Conservation (phyloP, 2,888 invertebrate genomes). For the Suillia variegata region DNA sequence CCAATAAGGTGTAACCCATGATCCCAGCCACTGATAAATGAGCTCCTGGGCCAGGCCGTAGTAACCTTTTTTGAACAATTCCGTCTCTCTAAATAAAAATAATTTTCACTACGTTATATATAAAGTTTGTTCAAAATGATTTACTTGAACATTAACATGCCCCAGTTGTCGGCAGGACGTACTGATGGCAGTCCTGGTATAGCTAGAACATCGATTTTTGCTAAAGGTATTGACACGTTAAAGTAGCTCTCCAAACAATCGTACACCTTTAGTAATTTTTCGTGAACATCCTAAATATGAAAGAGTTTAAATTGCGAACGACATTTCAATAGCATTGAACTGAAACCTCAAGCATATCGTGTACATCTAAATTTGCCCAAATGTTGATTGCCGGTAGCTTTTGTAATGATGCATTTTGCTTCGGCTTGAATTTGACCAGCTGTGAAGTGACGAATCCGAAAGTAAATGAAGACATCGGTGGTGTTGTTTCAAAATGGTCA, state of each 20-base stretch:
- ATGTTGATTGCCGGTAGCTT: conserved; percentile 55
- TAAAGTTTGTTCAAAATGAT: conserved; percentile 33
- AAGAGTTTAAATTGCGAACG: neutral
- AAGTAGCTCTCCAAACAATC: conserved; percentile 69
- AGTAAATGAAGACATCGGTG: conserved; percentile 78
- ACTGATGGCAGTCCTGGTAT: conserved; percentile 74
- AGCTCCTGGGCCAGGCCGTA: conserved; percentile 75
- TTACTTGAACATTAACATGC: conserved; percentile 78
- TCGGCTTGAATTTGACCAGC: conserved; percentile 57
- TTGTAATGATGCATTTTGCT: neutral
- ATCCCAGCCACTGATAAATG: conserved; percentile 81
- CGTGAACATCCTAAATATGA: conserved; percentile 62
- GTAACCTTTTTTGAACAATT: conserved; percentile 69
- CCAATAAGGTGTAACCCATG: conserved; percentile 75
- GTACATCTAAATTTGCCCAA: conserved; percentile 60
- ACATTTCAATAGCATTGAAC: neutral
- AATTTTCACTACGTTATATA: conserved; percentile 10
- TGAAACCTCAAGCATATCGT: conserved; percentile 59
- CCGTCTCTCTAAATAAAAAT: conserved; percentile 65
- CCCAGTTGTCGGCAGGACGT: conserved; percentile 80
- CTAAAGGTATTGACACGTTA: conserved; percentile 69
- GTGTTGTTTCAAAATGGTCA: conserved; percentile 73
- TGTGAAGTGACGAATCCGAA: conserved; percentile 76
- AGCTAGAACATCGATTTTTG: conserved; percentile 74
- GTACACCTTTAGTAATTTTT: conserved; percentile 67